phyloP scores from a whole-genome alignment of 2,888 invertebrate genomes.

The Melipona beecheii region DNA sequence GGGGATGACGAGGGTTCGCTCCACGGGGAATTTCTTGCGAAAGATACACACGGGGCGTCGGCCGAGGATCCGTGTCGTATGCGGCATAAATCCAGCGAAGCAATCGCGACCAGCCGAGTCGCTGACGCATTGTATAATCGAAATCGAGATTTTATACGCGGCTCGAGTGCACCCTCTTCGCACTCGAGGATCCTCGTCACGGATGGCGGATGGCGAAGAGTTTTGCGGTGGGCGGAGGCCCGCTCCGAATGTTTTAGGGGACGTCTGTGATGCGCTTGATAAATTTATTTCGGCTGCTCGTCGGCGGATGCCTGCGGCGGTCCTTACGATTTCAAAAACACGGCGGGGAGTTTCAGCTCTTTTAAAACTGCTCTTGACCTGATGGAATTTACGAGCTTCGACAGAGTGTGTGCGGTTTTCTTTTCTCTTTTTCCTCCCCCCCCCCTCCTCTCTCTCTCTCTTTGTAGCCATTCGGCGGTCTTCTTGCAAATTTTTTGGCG shows the following conservation, averaged over 20 bases:
- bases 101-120: conserved; percentile 28
- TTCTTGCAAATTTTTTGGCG: too few relatives aligned
- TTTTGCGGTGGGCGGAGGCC: not conserved
- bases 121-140: conserved; percentile 62
- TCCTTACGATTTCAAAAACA: not conserved
- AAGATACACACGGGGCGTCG: conserved; percentile 25
- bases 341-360: not conserved
- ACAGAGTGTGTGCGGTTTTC: not conserved
- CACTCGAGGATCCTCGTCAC: not conserved
- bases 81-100: conserved; percentile 53
- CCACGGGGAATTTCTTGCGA: conserved; percentile 57
- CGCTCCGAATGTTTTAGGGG: not conserved
- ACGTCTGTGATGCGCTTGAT: conserved; percentile 7
- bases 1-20: conserved; percentile 67
- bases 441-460: too few relatives aligned
- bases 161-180: conserved; percentile 7
- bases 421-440: too few relatives aligned
- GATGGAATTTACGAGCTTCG: not conserved
- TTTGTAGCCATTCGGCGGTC: too few relatives aligned
- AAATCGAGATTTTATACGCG: conserved; percentile 62
- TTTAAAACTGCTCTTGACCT: not conserved
- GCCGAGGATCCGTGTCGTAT: too few relatives aligned
- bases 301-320: not conserved
- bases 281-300: conserved; percentile 10
- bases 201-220: not conserved